Conservation (phyloP, 1,140 invertebrate genomes). For the Drosophila miranda region DNA sequence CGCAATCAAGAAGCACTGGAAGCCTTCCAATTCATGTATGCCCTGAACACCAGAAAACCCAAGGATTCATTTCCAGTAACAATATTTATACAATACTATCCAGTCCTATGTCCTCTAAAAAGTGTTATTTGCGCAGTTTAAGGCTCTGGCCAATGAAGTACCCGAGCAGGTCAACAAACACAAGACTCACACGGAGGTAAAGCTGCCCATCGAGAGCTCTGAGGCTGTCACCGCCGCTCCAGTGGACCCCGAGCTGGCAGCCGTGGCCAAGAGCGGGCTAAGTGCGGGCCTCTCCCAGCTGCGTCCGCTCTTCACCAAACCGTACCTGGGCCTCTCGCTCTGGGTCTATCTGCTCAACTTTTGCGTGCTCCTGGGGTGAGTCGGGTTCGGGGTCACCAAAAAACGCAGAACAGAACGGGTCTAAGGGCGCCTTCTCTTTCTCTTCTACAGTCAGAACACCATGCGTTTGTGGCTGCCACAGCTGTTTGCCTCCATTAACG, state of each 20-base stretch:
- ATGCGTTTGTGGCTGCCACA: slow-evolving; percentile 84
- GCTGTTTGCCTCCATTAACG: slow-evolving; percentile 83
- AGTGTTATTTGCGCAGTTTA: slow-evolving; percentile 37
- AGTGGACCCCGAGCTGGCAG: slow-evolving; percentile 26
- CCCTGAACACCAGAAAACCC: slow-evolving; percentile 85
- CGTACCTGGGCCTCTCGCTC: slow-evolving; percentile 63
- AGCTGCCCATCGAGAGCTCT: slow-evolving; percentile 7
- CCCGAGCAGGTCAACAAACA: slow-evolving; percentile 21
- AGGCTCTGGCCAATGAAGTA: slow-evolving; percentile 59
- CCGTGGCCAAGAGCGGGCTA: slow-evolving; percentile 22
- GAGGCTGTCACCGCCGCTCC: background rate
- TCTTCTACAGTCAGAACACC: slow-evolving; percentile 53
- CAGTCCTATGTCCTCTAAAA: background rate
- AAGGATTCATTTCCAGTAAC: slow-evolving; percentile 86
- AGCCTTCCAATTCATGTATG: slow-evolving; percentile 69
- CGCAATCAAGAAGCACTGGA: slow-evolving; percentile 86
- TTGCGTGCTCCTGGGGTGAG: slow-evolving; percentile 70
- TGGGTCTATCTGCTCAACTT: slow-evolving; percentile 72
- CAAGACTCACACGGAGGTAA: slow-evolving; percentile 3
- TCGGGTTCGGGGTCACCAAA: too few species aligned
- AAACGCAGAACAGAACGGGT: too few species aligned
- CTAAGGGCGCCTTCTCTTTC: background rate
- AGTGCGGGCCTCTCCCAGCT: slow-evolving; percentile 53
- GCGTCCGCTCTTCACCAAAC: slow-evolving; percentile 64
- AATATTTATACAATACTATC: background rate